Evolutionary conservation across 2,797 vertebrate genomes (phyloP).

Genomic region (Rallus crepitans): DNA sequence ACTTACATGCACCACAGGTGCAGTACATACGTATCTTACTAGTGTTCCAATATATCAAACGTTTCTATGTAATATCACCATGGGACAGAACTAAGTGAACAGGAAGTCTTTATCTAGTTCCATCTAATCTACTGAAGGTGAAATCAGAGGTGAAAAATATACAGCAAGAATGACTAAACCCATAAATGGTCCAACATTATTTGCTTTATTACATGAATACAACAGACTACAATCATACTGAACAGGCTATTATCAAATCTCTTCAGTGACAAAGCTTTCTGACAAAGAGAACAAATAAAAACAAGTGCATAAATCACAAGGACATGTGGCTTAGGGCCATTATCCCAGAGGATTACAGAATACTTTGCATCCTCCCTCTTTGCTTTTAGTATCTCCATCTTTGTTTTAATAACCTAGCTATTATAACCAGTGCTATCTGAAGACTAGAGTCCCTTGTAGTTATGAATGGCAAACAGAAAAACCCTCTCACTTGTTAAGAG

Average conservation of each 20-base stretch:
- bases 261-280: slow-evolving; percentile 52
- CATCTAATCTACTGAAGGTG: slow-evolving; percentile 9
- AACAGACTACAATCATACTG: slow-evolving; percentile 41
- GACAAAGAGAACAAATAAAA: slow-evolving; percentile 69
- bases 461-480: slow-evolving; percentile 59
- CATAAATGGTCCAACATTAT: slow-evolving; percentile 17
- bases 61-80: neutral
- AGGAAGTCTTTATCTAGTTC: neutral
- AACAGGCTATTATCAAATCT: slow-evolving; percentile 72
- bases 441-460: slow-evolving; percentile 8
- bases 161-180: slow-evolving; percentile 21
- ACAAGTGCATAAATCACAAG: slow-evolving; percentile 67
- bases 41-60: neutral
- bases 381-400: slow-evolving; percentile 18
- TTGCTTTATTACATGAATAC: slow-evolving; percentile 40
- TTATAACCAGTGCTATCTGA: slow-evolving; percentile 22
- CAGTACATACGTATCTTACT: accelerated
- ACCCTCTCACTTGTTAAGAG: slow-evolving; percentile 30
- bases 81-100: neutral
- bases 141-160: slow-evolving; percentile 2
- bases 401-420: slow-evolving; percentile 53
- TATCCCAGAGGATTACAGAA: slow-evolving; percentile 49
- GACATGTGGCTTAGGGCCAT: slow-evolving; percentile 33
- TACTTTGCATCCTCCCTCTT: neutral
- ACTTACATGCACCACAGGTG: neutral